Evolutionary conservation across 2,797 vertebrate species (phyloP).

Genomic region (Cryptoprocta ferox): DNA sequence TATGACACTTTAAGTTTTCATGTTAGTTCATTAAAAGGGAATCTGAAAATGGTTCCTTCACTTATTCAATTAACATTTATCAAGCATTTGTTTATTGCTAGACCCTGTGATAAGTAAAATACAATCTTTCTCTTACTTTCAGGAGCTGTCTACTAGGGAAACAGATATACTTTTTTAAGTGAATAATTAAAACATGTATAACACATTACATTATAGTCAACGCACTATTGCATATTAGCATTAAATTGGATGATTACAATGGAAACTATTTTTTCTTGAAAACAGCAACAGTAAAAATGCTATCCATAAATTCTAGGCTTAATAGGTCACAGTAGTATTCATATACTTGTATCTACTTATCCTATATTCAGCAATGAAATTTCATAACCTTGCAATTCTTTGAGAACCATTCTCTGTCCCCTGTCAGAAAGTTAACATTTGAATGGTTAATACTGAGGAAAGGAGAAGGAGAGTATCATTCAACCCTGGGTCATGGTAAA

Average conservation of each 20-base stretch:
- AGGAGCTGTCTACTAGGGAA: background rate
- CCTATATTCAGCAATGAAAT: slow-evolving; percentile 29
- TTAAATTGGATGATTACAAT: slow-evolving; percentile 15
- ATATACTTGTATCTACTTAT: background rate
- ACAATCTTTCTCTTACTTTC: background rate
- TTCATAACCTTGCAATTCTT: slow-evolving; percentile 42
- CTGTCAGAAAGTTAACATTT: slow-evolving; percentile 9
- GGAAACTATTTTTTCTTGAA: slow-evolving; percentile 35
- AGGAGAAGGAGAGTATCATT: background rate
- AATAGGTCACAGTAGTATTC: background rate
- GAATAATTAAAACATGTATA: background rate
- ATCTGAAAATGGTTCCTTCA: background rate
- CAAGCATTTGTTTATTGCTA: background rate
- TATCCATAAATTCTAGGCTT: slow-evolving; percentile 21
- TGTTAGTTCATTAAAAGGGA: background rate
- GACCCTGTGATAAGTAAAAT: background rate
- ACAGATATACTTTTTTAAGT: background rate
- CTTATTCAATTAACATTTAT: background rate
- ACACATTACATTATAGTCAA: background rate
- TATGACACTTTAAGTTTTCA: background rate
- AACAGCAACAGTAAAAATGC: background rate
- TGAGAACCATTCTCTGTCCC: slow-evolving; percentile 33
- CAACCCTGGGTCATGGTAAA: slow-evolving; percentile 11
- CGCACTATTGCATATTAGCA: background rate
- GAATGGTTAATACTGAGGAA: background rate